Conservation (phyloP, 2,888 invertebrate genomes). For the Luffia ferchaultella region DNA sequence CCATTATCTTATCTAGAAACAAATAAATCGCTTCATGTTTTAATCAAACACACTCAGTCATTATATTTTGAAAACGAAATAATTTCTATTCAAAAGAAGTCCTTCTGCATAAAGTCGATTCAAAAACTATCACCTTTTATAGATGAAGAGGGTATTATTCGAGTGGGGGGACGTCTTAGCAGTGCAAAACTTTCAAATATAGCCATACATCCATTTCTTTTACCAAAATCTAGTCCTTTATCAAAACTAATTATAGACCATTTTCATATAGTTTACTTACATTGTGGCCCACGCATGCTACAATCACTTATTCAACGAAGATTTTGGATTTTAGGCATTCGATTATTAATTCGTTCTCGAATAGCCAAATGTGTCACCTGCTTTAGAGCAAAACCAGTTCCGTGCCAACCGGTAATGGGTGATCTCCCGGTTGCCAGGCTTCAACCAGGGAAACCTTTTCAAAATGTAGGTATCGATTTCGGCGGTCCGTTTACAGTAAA, state of each 20-base stretch:
- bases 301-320: slow-evolving; percentile 4
- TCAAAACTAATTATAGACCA: slow-evolving; percentile 1
- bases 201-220: neutral
- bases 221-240: neutral
- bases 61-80: neutral
- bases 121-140: neutral
- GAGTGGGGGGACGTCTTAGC: neutral
- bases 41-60: neutral
- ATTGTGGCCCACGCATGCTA: slow-evolving; percentile 5
- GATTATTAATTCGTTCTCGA: slow-evolving; percentile 3
- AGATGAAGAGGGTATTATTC: neutral
- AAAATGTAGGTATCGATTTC: slow-evolving; percentile 13
- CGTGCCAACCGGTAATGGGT: slow-evolving; percentile 11
- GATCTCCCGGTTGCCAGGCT: slow-evolving; percentile 11
- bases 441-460: slow-evolving; percentile 7
- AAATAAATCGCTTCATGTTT: neutral
- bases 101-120: neutral
- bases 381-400: slow-evolving; percentile 5
- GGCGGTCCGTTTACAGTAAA: slow-evolving; percentile 13
- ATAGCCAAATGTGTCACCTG: slow-evolving; percentile 5
- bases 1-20: neutral
- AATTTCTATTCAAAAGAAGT: neutral
- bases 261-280: slow-evolving; percentile 5
- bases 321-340: slow-evolving; percentile 5
- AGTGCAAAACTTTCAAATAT: neutral